Evolutionary conservation across 2,797 vertebrate species (phyloP).

Genomic region (Astyanax mexicanus): DNA sequence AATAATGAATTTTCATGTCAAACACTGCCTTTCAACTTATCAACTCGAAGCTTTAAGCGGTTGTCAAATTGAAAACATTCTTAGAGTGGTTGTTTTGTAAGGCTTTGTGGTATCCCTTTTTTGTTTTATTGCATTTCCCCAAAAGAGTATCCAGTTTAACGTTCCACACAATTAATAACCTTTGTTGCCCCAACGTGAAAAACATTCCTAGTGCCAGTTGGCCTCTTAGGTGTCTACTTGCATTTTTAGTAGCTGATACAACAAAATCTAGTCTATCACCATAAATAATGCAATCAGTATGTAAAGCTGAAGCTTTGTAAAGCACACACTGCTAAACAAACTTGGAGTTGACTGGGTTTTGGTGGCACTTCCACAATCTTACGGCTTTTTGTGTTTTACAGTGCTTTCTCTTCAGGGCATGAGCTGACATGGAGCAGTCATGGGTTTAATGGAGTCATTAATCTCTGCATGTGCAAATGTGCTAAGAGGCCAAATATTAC

Average conservation of each 20-base stretch:
- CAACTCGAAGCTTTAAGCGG: constrained; percentile 75
- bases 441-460: constrained; percentile 68
- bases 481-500: constrained; percentile 57
- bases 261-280: constrained; percentile 28
- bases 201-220: constrained; percentile 68
- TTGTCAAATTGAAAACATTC: constrained; percentile 64
- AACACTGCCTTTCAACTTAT: constrained; percentile 73
- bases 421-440: constrained; percentile 63
- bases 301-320: constrained; percentile 56
- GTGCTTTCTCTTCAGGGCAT: background rate
- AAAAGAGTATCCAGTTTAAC: constrained; percentile 50
- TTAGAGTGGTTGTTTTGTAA: constrained; percentile 40
- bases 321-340: constrained; percentile 63
- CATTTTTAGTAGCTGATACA: constrained; percentile 44
- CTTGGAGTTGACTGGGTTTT: constrained; percentile 37
- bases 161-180: constrained; percentile 32
- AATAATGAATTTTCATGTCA: constrained; percentile 60
- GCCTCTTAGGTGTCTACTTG: constrained; percentile 57
- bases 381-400: constrained; percentile 61
- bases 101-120: constrained; percentile 48
- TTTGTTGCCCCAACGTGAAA: constrained; percentile 48
- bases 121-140: constrained; percentile 46
- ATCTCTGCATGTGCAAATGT: constrained; percentile 50
- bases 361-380: constrained; percentile 49
- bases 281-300: constrained; percentile 36